Evolutionary conservation across 2,113 vertebrate genomes (phyloP).

Genomic region (Myotis lucifugus): DNA sequence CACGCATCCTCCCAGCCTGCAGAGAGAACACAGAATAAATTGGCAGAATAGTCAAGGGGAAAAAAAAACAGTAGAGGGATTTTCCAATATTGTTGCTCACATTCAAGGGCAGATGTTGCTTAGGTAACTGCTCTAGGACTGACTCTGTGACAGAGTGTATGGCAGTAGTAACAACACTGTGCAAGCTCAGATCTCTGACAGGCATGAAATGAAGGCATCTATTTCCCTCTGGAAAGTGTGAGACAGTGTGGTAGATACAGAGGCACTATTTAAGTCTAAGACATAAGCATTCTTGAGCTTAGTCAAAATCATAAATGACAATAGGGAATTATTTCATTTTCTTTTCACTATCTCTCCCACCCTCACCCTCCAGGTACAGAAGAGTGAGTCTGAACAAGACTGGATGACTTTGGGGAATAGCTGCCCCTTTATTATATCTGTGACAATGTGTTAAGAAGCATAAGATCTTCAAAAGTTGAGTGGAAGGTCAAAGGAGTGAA

Average conservation of each 20-base stretch:
- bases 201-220: slow-evolving; percentile 55
- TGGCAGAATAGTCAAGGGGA: background rate
- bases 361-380: background rate
- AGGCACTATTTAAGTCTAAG: slow-evolving; percentile 42
- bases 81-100: background rate
- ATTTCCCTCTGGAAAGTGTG: slow-evolving; percentile 40
- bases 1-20: background rate
- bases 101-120: slow-evolving; percentile 49
- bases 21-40: background rate
- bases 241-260: slow-evolving; percentile 45
- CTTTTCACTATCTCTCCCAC: background rate
- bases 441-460: background rate
- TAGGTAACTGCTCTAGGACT: slow-evolving; percentile 29
- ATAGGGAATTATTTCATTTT: slow-evolving; percentile 24
- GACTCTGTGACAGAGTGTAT: background rate
- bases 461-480: background rate
- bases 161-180: slow-evolving; percentile 16
- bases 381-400: slow-evolving; percentile 31
- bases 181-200: background rate
- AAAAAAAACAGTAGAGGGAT: background rate
- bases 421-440: background rate
- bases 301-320: background rate
- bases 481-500: background rate
- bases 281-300: background rate
- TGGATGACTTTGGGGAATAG: background rate